phyloP scores from a whole-genome alignment of 2,797 vertebrate genomes.

The Poliocrania exsul region DNA sequence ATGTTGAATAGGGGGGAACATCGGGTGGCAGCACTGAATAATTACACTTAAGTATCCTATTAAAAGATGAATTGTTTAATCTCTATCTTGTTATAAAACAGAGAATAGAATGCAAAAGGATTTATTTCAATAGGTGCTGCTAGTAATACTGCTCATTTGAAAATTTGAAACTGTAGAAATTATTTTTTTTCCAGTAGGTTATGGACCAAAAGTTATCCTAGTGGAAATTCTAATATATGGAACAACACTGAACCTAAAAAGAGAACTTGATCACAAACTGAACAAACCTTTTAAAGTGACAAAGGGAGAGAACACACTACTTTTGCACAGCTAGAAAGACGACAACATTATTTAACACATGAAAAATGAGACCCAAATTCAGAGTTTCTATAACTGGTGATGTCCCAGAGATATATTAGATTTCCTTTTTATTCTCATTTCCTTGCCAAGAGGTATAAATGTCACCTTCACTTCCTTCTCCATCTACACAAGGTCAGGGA shows the following conservation, averaged over 20 bases:
- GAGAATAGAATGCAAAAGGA: neutral
- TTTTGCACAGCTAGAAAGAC: neutral
- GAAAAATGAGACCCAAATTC: neutral
- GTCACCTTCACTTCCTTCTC: constrained; percentile 42
- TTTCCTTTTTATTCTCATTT: constrained; percentile 7
- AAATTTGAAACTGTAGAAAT: neutral
- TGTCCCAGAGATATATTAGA: neutral
- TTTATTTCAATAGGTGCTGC: neutral
- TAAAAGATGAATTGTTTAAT: neutral
- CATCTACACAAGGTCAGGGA: neutral
- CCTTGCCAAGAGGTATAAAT: neutral
- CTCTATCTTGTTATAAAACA: neutral
- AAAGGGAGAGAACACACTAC: neutral
- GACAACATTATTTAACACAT: neutral
- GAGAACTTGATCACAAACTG: neutral
- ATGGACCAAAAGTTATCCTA: neutral
- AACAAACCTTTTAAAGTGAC: neutral
- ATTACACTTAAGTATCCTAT: neutral
- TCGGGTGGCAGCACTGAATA: neutral
- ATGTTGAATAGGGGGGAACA: neutral
- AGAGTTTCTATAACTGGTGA: neutral
- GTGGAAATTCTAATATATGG: neutral
- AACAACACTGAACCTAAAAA: neutral
- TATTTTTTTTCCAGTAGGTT: neutral
- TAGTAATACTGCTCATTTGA: neutral